Conservation (phyloP, 2,113 vertebrate species). For the Tauraco erythrolophus region DNA sequence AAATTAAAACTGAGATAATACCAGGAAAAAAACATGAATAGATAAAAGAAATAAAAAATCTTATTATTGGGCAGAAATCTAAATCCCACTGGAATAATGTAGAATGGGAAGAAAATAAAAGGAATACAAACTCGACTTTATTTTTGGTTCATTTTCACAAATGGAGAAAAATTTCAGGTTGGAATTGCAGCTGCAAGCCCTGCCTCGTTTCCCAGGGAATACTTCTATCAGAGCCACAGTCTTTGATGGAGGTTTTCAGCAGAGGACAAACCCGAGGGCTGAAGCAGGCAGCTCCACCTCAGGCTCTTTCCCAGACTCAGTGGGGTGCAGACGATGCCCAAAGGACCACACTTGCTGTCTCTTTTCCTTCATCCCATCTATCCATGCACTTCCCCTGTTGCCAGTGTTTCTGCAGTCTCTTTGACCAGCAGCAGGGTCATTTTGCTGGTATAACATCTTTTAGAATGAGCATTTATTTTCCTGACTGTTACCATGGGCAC, state of each 20-base stretch:
- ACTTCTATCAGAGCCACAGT: background rate
- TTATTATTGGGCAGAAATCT: background rate
- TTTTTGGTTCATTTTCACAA: background rate
- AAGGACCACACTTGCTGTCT: background rate
- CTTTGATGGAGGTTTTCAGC: background rate
- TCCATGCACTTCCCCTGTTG: background rate
- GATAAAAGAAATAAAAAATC: background rate
- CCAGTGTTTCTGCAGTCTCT: background rate
- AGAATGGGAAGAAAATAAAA: background rate
- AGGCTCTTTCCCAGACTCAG: fast-evolving
- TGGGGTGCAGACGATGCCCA: background rate
- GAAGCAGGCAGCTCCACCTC: background rate
- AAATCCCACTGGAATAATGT: background rate
- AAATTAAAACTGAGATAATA: background rate
- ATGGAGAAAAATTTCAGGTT: background rate
- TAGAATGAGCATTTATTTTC: background rate
- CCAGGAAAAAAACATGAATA: background rate
- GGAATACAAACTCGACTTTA: background rate
- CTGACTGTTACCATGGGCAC: background rate
- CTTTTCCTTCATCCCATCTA: background rate
- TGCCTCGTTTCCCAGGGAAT: background rate
- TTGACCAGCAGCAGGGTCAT: background rate
- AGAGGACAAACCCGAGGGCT: background rate
- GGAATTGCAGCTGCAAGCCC: background rate
- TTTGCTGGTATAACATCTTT: background rate